Evolutionary conservation across 2,113 vertebrate species (phyloP).

Genomic region (Macrotus californicus): DNA sequence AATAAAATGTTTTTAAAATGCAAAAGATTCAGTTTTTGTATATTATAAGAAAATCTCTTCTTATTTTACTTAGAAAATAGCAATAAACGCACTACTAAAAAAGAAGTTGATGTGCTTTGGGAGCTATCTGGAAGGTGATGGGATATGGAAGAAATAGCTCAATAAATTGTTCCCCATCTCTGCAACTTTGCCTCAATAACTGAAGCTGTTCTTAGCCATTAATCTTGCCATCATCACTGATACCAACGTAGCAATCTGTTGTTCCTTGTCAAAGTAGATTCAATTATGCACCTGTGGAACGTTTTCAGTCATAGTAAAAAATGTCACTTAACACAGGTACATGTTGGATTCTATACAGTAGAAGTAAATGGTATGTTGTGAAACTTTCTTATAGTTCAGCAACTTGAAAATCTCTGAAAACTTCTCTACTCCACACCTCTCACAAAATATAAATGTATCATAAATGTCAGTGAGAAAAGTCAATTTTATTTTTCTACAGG

Average conservation of each 20-base stretch:
- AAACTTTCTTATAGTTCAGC: slow-evolving; percentile 41
- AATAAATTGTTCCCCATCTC: slow-evolving; percentile 49
- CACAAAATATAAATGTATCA: slow-evolving; percentile 62
- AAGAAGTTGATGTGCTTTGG: background rate
- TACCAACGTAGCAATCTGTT: slow-evolving; percentile 33
- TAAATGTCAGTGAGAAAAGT: slow-evolving; percentile 55
- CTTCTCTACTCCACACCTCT: slow-evolving; percentile 14
- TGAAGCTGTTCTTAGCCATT: slow-evolving; percentile 55
- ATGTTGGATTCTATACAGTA: slow-evolving; percentile 36
- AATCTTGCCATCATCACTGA: slow-evolving; percentile 53
- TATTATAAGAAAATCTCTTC: background rate
- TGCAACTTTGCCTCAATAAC: slow-evolving; percentile 45
- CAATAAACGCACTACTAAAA: background rate
- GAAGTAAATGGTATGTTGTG: slow-evolving; percentile 33
- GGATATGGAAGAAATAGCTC: slow-evolving; percentile 28
- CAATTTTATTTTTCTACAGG: slow-evolving; percentile 66
- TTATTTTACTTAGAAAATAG: background rate
- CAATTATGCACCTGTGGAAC: slow-evolving; percentile 39
- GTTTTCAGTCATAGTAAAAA: slow-evolving; percentile 55
- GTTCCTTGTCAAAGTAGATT: slow-evolving; percentile 57
- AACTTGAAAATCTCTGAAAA: slow-evolving; percentile 46
- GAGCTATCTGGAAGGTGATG: slow-evolving; percentile 26
- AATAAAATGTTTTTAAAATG: background rate
- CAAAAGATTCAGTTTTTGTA: background rate
- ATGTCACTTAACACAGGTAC: slow-evolving; percentile 35